Conservation (phyloP, 2,113 vertebrate genomes). For the Natator depressus region DNA sequence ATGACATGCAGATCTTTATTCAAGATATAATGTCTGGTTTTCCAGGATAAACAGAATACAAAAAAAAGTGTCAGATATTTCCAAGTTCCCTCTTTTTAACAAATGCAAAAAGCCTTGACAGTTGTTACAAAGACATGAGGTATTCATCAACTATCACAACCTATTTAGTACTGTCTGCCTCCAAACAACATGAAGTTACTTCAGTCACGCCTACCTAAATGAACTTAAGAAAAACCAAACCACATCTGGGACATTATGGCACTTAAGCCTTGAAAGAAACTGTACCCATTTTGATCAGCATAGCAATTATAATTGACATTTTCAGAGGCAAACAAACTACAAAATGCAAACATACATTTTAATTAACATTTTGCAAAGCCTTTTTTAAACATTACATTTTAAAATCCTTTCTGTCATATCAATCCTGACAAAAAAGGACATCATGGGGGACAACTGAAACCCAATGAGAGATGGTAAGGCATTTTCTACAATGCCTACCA, state of each 20-base stretch:
- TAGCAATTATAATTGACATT: neutral
- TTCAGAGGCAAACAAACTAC: neutral
- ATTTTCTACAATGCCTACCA: too few relatives aligned
- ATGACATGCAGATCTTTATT: neutral
- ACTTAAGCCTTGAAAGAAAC: neutral
- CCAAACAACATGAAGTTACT: neutral
- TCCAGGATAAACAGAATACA: neutral
- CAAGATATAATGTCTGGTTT: neutral
- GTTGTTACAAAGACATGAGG: neutral
- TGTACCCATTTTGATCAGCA: neutral
- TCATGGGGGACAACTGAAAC: neutral
- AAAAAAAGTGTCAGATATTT: neutral
- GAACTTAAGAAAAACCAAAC: neutral
- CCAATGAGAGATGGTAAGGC: neutral
- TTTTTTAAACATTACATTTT: neutral
- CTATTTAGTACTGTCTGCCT: neutral
- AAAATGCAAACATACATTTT: neutral
- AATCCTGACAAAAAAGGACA: neutral
- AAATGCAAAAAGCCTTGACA: neutral
- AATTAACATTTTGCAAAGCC: neutral
- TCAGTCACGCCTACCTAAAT: neutral
- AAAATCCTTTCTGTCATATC: neutral
- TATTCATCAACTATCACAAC: neutral
- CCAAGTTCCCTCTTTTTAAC: neutral
- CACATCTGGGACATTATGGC: neutral